Evolutionary conservation across 2,888 invertebrate genomes (phyloP).

Genomic region (Synanthedon tipuliformis): DNA sequence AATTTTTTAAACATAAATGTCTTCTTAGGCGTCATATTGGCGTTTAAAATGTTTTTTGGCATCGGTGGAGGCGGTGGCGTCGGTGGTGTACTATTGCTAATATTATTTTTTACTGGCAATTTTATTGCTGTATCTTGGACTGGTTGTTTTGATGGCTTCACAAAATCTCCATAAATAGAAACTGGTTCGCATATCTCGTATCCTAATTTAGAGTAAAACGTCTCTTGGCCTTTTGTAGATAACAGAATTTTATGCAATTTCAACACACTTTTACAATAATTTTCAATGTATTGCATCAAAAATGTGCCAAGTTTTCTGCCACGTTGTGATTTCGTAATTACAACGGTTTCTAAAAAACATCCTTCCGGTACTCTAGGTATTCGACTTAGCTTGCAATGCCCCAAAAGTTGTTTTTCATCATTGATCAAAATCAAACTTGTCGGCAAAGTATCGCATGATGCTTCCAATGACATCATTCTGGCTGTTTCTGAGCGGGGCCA

Average conservation of each 20-base stretch:
- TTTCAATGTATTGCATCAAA: constrained; percentile 80
- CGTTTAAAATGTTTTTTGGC: constrained; percentile 19
- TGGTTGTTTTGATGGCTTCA: constrained; percentile 3
- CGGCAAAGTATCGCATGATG: constrained; percentile 79
- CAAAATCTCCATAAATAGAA: constrained; percentile 73
- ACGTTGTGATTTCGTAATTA: constrained; percentile 77
- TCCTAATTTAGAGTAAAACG: constrained; percentile 80
- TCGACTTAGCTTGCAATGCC: constrained; percentile 82
- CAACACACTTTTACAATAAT: constrained; percentile 75
- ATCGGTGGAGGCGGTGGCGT: constrained; percentile 51
- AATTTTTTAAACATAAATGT: constrained; percentile 56
- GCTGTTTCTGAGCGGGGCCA: constrained; percentile 88
- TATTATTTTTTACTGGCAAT: constrained; percentile 19
- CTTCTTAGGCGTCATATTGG: constrained; percentile 34
- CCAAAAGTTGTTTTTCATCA: constrained; percentile 70
- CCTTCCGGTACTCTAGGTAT: constrained; percentile 77
- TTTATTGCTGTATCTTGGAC: constrained; percentile 9
- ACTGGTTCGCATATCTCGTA: constrained; percentile 77
- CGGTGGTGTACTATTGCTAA: constrained; percentile 15
- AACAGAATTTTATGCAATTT: constrained; percentile 75
- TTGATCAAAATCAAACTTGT: constrained; percentile 77
- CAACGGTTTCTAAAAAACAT: constrained; percentile 86
- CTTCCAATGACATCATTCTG: constrained; percentile 78
- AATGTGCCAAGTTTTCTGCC: constrained; percentile 82
- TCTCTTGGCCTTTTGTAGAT: constrained; percentile 80